Evolutionary conservation across 2,888 invertebrate genomes (phyloP), one percentile per base, ranked within the genome.

Genomic region (Aproaerema taeniolella): DNA sequence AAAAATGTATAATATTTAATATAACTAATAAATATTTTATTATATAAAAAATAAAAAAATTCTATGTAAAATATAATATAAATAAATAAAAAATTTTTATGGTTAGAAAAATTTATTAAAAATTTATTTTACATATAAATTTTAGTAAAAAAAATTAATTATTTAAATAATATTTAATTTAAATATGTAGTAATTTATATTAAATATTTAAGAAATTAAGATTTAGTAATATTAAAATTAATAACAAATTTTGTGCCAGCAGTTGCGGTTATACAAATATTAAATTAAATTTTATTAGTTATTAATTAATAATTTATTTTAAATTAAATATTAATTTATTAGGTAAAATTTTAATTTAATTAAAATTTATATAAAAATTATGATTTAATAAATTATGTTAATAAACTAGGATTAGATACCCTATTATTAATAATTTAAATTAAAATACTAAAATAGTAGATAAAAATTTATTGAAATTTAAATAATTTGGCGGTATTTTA

Each of bases 201-300:
- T 82, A 73, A 65, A 62, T 49, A 74, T 82, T 78, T 78, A 20
- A 20, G 20, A 20, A 20, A 20, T 20, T 20, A 20, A 20, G 20
- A 20, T 20, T 20, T 20, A 20, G 64, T 72, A 85, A 80, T 68
- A 67, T 71, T 59, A 53, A 58, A 58, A 85, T 66, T 79, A 80
- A 74, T 78, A 71, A 81, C 76, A 58, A 83, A 87, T 69, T 76
- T 86, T 87, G 87, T 88, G 88, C 88, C 88, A 89, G 88, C 88
- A 88, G 87, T 88, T 88, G 90, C 90, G 91, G 89, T 90, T 90
- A 91, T 60, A 89, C 90, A 88, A 85, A 83, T 82, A 62, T 87
- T 87, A 70, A 82, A 82, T 71, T 87, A 71, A 88, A 88, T 87
- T 82, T 78, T 83, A 68, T 88, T 77, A 69, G 77, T 80, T 78